These are phyloP conservation scores for Alaudala cheleensis DNA, from an alignment of 2,113 vertebrate genomes.

Conservation along the genomic window DNA sequence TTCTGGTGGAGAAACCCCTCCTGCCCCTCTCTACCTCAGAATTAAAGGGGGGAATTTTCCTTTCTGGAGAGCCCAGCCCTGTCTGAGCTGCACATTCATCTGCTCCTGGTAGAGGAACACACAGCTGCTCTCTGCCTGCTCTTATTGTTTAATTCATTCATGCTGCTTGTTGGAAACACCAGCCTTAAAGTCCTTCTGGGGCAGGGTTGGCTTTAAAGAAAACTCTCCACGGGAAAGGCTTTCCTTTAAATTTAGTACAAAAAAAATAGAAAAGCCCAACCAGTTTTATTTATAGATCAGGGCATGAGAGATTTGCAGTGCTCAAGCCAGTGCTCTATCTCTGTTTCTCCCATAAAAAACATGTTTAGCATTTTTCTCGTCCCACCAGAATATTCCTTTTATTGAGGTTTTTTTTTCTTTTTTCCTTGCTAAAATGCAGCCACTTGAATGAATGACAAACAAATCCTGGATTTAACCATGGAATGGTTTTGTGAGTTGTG, in stretches of 20 bases:
- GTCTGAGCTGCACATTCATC: background rate
- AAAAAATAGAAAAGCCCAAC: slow-evolving; percentile 45
- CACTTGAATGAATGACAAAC: background rate
- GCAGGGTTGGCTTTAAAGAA: slow-evolving; percentile 28
- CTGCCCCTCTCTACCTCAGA: background rate
- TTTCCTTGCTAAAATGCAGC: background rate
- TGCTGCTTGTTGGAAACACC: slow-evolving; percentile 59
- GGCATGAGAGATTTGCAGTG: slow-evolving; percentile 53
- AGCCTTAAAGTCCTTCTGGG: slow-evolving; percentile 50
- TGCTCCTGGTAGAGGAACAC: slow-evolving; percentile 12
- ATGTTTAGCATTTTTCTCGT: slow-evolving; percentile 46
- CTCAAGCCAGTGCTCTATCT: background rate
- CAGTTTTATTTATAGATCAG: slow-evolving; percentile 63
- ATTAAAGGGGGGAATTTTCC: background rate
- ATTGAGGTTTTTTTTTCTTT: background rate
- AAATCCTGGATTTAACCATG: background rate
- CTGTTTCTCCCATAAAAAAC: slow-evolving; percentile 50
- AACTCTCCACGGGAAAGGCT: slow-evolving; percentile 46
- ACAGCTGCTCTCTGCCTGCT: slow-evolving; percentile 15
- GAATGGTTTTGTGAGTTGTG: background rate
- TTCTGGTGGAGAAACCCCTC: background rate
- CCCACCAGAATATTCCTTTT: background rate
- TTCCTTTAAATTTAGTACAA: slow-evolving; percentile 61
- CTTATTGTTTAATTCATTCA: slow-evolving; percentile 60
- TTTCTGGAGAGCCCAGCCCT: rapidly evolving